phyloP scores from a whole-genome alignment of 2,113 vertebrate species.

The Clupea harengus region DNA sequence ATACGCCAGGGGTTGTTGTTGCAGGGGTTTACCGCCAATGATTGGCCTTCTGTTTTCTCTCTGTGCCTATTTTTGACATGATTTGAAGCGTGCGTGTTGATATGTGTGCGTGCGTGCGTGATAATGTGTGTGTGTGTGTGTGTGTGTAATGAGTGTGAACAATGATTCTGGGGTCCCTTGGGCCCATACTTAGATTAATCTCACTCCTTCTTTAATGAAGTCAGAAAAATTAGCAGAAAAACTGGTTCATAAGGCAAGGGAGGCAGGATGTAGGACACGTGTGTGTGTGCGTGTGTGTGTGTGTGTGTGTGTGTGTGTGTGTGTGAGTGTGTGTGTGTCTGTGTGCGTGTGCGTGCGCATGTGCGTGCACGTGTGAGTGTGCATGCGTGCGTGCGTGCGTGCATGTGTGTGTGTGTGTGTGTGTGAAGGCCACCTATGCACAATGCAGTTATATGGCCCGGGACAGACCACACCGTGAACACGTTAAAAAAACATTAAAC shows the following conservation, averaged over 20 bases:
- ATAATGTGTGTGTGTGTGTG: too few relatives aligned
- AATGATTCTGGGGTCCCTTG: background rate
- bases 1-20: background rate
- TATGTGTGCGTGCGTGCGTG: background rate
- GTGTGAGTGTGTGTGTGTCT: background rate
- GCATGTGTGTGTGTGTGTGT: background rate
- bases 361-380: background rate
- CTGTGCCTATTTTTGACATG: background rate
- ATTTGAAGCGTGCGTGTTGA: background rate
- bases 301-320: conserved; percentile 10
- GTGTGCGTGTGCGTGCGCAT: background rate
- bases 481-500: too few relatives aligned
- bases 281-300: conserved; percentile 45
- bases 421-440: background rate
- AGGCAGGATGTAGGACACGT: conserved; percentile 61
- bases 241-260: conserved; percentile 62
- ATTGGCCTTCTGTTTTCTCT: background rate
- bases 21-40: background rate
- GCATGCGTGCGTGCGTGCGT: background rate
- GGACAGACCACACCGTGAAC: too few relatives aligned
- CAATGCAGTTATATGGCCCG: too few relatives aligned
- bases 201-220: conserved; percentile 41
- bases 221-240: conserved; percentile 54
- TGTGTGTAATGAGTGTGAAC: background rate
- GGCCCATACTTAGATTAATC: background rate